Conservation (phyloP, 2,888 invertebrate species). For the Megastigmus dorsalis region DNA sequence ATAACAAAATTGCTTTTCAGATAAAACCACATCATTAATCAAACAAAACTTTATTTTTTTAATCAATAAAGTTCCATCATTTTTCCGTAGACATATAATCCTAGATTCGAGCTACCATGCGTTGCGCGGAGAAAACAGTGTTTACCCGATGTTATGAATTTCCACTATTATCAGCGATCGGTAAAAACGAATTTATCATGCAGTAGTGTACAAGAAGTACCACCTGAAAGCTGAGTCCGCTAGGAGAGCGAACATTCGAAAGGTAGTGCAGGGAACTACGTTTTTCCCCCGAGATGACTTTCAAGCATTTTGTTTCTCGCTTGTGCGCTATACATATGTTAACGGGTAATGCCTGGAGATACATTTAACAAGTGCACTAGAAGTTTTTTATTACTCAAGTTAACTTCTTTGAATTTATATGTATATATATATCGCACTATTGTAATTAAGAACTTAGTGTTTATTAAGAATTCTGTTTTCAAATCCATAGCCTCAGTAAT, state of each 20-base stretch:
- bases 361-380: background rate
- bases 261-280: constrained; percentile 26
- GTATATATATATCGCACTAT: background rate
- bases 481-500: too few relatives aligned
- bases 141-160: constrained; percentile 1
- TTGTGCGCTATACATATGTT: constrained; percentile 9
- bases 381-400: constrained; percentile 5
- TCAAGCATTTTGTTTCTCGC: constrained; percentile 12
- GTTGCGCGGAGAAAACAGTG: background rate
- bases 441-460: background rate
- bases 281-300: constrained; percentile 14
- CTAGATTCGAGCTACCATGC: background rate
- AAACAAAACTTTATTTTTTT: too few relatives aligned
- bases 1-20: too few relatives aligned
- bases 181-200: constrained; percentile 38
- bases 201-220: background rate
- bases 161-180: constrained; percentile 44
- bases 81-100: background rate
- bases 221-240: background rate
- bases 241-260: constrained; percentile 13
- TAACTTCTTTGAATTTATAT: background rate
- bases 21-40: too few relatives aligned
- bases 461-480: background rate
- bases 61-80: background rate
- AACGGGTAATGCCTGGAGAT: background rate